Evolutionary conservation across 2,888 invertebrate genomes (phyloP).

Genomic region (Eupithecia pulchellata): DNA sequence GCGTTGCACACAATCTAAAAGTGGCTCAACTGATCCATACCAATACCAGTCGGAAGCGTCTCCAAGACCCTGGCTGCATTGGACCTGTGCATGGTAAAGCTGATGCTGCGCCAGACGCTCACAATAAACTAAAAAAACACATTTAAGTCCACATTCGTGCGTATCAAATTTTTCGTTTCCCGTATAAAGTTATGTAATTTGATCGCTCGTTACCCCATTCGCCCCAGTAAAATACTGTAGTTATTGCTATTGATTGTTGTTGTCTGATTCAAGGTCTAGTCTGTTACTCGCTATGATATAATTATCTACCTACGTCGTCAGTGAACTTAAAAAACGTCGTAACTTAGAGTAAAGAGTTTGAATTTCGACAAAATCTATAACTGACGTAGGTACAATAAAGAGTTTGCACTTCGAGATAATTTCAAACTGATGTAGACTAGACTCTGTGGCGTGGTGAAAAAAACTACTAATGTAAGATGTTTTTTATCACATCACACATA

Average conservation of each 20-base stretch:
- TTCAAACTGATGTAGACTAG: background rate
- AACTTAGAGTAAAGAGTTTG: background rate
- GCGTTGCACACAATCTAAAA: background rate
- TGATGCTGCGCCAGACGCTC: background rate
- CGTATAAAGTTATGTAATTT: constrained; percentile 12
- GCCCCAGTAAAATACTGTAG: background rate
- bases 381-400: background rate
- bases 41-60: background rate
- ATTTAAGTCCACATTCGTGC: background rate
- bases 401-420: background rate
- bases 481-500: no score
- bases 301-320: background rate
- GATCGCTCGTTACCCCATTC: background rate
- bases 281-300: background rate
- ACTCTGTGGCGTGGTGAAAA: background rate
- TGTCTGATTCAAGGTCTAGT: background rate
- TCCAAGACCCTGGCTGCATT: background rate
- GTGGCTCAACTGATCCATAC: background rate
- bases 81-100: background rate
- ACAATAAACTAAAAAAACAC: background rate
- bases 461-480: no score
- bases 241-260: background rate
- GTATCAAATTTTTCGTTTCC: background rate
- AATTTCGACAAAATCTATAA: no score
- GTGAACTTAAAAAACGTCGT: background rate